These are phyloP conservation scores for Gastracanthus pulcherrimus DNA, from an alignment of 2,888 invertebrate species.

Conservation along the genomic window DNA sequence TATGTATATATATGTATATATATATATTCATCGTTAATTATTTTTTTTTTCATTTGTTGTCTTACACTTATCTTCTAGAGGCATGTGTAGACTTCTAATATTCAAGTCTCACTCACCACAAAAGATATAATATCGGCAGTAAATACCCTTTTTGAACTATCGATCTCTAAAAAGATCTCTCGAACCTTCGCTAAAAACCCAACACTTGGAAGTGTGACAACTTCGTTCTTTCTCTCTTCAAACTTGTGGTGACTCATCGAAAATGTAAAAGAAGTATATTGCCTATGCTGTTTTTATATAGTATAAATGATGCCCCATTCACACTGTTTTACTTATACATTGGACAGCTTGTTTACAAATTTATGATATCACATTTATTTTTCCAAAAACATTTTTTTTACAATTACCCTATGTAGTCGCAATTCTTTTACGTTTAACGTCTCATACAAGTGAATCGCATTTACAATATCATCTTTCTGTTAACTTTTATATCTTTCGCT, in stretches of 20 bases:
- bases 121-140: constrained; percentile 56
- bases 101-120: constrained; percentile 54
- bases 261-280: constrained; percentile 40
- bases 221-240: constrained; percentile 17
- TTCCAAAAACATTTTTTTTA: constrained; percentile 64
- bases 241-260: constrained; percentile 6
- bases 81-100: constrained; percentile 54
- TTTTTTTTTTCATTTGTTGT: constrained; percentile 35
- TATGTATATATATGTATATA: constrained; percentile 21
- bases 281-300: constrained; percentile 27
- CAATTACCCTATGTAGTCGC: constrained; percentile 63
- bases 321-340: constrained; percentile 53
- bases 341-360: constrained; percentile 65
- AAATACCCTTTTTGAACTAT: constrained; percentile 58
- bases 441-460: constrained; percentile 55
- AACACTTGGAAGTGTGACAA: constrained; percentile 10
- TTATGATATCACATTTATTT: constrained; percentile 68
- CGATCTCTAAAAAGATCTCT: constrained; percentile 34
- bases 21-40: constrained; percentile 13
- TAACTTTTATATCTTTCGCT: constrained; percentile 38
- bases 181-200: constrained; percentile 6
- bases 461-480: constrained; percentile 53
- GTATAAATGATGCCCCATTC: constrained; percentile 52
- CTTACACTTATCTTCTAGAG: constrained; percentile 48
- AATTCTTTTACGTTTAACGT: constrained; percentile 58